Evolutionary conservation across 2,888 invertebrate genomes (phyloP), one percentile per base, ranked within the genome.

Genomic region (Liopterus haemorrhoidalis): DNA sequence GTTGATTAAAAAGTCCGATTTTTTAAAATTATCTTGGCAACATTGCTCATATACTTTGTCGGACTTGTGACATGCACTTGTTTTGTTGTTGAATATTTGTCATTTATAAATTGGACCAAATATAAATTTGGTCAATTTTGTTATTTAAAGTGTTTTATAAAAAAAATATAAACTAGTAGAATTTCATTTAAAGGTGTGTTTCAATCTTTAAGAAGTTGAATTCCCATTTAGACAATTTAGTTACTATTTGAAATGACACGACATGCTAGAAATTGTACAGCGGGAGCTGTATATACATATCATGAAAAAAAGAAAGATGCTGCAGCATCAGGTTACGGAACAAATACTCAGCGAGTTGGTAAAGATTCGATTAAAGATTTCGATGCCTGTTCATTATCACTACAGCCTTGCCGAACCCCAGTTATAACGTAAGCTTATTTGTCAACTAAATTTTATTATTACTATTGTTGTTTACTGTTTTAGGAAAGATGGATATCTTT

Each of bases 221-320:
- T 18, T 33, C 16, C 5, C 16, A 33, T 3, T 3, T 14, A 9
- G 9, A 15, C 21, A 18, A 19, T 3, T 20, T 8, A 5, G 6
- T 14, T 18, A 5, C 8, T n/a, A 43, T 53, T n/a, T n/a, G n/a
- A 56, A 55, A 93, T 93, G 93, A 93, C 93, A 1, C 78, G 99
- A 41, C 99, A 99, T 64, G 97, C 95, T 6, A 83, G 92, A 67
- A 99, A 99, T 70, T 93, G 93, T 61, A 99, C 99, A 1, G 97
- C 99, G 1, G 93, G 95, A 44, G 91, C 96, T 5, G 96, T 97
- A 6, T 99, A 99, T 65, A 94, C 97, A 0, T 97, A 99, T 60
- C 91, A 95, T 59, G 99, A 99, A 64, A 91, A 94, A 70, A 88
- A 93, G 66, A 93, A 93, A 64, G 97, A 99, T 64, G 92, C 94